These are phyloP conservation scores for Atta colombica DNA, from an alignment of 1,140 invertebrate genomes.

Conservation along the genomic window DNA sequence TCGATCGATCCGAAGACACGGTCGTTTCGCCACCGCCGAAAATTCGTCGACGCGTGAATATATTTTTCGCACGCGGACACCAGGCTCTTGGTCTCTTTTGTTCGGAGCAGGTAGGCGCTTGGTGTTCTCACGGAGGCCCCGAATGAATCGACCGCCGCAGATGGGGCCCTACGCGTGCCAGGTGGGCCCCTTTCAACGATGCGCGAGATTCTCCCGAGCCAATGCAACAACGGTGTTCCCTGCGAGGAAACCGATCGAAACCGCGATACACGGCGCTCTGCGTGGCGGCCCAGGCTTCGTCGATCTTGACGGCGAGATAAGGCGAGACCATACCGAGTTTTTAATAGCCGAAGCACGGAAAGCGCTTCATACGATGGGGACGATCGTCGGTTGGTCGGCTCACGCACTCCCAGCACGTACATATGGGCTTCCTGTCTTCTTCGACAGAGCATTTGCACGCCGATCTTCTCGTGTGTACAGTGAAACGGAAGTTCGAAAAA, in stretches of 20 bases:
- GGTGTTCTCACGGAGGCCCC: conserved; percentile 66
- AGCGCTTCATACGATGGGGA: neutral
- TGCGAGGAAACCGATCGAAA: conserved; percentile 57
- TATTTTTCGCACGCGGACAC: conserved; percentile 57
- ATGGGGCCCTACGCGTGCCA: conserved; percentile 72
- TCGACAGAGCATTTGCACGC: neutral
- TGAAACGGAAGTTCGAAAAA: conserved; percentile 47
- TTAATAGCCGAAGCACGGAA: conserved; percentile 63
- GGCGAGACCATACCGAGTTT: conserved; percentile 56
- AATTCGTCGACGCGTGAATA: conserved; percentile 73
- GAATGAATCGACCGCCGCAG: conserved; percentile 53
- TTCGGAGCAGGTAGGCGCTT: conserved; percentile 61
- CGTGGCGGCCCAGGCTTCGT: conserved; percentile 41
- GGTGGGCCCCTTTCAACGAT: conserved; percentile 62
- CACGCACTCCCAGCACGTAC: conserved; percentile 70
- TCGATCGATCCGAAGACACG: conserved; percentile 57
- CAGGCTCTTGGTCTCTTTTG: conserved; percentile 4
- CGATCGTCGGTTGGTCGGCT: conserved; percentile 23
- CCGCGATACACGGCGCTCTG: conserved; percentile 59
- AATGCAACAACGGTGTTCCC: conserved; percentile 55
- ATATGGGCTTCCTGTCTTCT: conserved; percentile 60
- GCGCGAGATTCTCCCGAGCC: conserved; percentile 3
- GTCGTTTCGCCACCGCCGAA: conserved; percentile 52
- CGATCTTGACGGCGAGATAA: conserved; percentile 65
- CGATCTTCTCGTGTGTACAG: neutral